Base-by-base conservation (phyloP, 2,797 vertebrate genomes). In the Onychomys torridus region DNA sequence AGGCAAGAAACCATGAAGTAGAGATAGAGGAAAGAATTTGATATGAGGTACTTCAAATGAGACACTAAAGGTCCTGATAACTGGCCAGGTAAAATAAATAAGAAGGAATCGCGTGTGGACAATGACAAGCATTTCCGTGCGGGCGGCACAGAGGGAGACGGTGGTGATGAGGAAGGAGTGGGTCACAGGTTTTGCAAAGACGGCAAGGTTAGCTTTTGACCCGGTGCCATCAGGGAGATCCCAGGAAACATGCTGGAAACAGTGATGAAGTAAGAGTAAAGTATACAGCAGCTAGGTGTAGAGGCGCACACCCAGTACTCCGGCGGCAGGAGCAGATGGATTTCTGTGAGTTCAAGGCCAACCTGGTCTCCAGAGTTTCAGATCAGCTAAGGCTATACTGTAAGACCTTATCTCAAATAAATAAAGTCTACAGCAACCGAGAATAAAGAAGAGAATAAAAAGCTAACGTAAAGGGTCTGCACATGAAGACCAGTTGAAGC, bases 51-150 rank as follows among this genome's bases (percentile, higher is more conserved):
- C 34, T 89, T 88, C 75, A 63, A 85, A 71, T 32, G 75, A 87
- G 25, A 82, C 82, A 57, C 34, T 6, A 83, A 88, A 92, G 59
- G 34, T 27, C 37, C 63, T 85, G 65, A 75, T 34, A 93, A 90
- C 25, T 23, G 52, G 40, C 87, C 67, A 37, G 23, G 77, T 92
- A 83, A 79, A 90, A 90, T 37, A 29, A 89, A 84, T n/a, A 93
- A 63, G 63, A 55, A 91, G 49, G 55, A 94, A 55, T 3, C 86
- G 75, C 29, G 32, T 57, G 77, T 85, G 37, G 88, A 55, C 17
- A 69, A 32, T 49, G 63, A n/a, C 16, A 79, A 89, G 32, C 79
- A 61, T n/a, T 90, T 19, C 55, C 40, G 14, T 10, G 32, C 52
- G 37, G 78, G 71, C 61, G 43, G 43, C 76, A 83, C 55, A 92